Evolutionary conservation across 2,797 vertebrate species (phyloP), one percentile per base, ranked within the genome.

Genomic region (Pangasius larnaudii): DNA sequence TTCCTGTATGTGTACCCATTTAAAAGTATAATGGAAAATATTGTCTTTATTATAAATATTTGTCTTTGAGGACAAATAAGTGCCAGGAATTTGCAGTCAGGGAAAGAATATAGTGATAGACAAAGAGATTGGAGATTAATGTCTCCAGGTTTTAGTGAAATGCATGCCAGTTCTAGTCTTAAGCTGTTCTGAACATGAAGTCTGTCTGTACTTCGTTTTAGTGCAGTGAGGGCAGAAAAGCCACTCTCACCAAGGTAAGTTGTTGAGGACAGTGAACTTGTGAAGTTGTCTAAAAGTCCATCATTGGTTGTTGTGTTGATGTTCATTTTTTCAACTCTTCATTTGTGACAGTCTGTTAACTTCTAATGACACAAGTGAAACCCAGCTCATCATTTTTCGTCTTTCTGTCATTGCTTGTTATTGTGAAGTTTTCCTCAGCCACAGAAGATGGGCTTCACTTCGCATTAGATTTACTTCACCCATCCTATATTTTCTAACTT

Each of bases 181-280:
- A 87, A 87, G 39, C 67, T 87, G 79, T 61, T 74, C 86, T 87
- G 65, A 87, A 82, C 86, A 87, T 72, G 67, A 87, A 83, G 86
- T 87, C 39, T 87, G 78, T 87, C 56, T 87, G 86, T 87, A 87
- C 86, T 87, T 87, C 67, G 56, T 87, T 87, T 82, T 87, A 87
- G 86, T 83, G 79, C 86, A 87, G 86, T 82, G 56, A 87, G 79
- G 86, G 79, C 86, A 79, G 86, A 83, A 87, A 87, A 87, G 63
- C 79, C 79, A 83, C 86, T 83, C 36, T 87, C 86, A 18, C 86
- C 67, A 71, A 87, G 86, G 86, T 83, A 83, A 87, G 86, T 83
- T 13, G 78, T 82, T 46, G 36, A 71, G 78, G 78, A 71, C 67
- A 74, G 65, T 61, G n/a, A 69, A 69, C 33, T 19, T 86, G 77